Evolutionary conservation across 2,888 invertebrate genomes (phyloP).

Genomic region (Hydraecia micacea): DNA sequence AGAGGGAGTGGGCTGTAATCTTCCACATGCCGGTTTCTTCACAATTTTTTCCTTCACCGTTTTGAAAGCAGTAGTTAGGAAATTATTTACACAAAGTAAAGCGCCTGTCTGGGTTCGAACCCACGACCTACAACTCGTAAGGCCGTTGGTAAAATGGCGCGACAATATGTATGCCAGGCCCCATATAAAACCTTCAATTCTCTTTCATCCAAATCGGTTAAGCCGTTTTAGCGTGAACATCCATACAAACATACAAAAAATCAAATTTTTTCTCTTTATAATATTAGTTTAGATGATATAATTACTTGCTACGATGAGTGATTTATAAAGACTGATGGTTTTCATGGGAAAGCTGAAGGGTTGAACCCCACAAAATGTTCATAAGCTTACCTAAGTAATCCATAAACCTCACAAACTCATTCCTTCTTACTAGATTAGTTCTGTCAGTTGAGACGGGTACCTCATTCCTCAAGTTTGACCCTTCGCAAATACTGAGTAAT

Average conservation of each 20-base stretch:
- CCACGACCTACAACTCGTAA: too few relatives aligned
- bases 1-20: neutral
- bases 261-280: neutral
- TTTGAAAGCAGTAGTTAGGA: neutral
- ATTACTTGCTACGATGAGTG: neutral
- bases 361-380: neutral
- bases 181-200: neutral
- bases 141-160: neutral
- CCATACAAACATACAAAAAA: neutral
- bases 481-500: neutral
- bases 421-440: slow-evolving; percentile 38
- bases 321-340: slow-evolving; percentile 11
- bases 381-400: slow-evolving; percentile 10
- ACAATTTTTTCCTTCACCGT: neutral
- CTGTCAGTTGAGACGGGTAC: slow-evolving; percentile 27
- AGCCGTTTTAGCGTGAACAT: neutral
- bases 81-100: too few relatives aligned
- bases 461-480: slow-evolving; percentile 38
- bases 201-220: neutral
- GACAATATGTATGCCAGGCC: neutral
- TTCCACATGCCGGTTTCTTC: neutral
- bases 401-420: slow-evolving; percentile 19
- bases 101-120: too few relatives aligned
- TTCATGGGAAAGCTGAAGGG: neutral
- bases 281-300: neutral